Evolutionary conservation across 1,140 invertebrate species (phyloP).

Genomic region (Lanistes nyassanus): DNA sequence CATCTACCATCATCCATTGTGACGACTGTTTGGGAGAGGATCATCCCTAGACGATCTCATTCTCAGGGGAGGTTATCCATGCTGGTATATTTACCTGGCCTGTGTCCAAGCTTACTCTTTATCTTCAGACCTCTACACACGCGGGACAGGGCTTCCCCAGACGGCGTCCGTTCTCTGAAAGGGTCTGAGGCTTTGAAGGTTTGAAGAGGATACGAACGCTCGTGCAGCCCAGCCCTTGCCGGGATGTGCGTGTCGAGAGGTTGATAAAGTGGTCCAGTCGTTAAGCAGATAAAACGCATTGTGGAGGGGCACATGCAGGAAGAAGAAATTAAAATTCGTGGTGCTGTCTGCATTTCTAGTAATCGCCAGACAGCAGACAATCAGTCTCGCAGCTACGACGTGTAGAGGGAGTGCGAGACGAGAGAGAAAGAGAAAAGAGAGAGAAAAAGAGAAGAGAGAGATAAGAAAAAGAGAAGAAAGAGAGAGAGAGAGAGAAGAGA

Average conservation of each 20-base stretch:
- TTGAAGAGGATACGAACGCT: no score
- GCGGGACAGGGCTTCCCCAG: no score
- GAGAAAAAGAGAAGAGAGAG: background rate
- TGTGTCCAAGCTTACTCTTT: no score
- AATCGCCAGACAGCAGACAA: background rate
- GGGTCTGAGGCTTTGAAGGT: no score
- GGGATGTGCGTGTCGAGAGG: background rate
- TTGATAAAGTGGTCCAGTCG: background rate
- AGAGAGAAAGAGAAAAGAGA: background rate
- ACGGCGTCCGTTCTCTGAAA: no score
- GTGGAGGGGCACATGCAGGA: background rate
- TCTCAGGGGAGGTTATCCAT: no score
- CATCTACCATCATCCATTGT: no score
- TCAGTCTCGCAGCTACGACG: background rate
- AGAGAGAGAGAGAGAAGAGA: constrained; percentile 4
- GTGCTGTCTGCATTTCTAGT: no score
- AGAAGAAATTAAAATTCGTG: background rate
- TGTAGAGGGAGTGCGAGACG: background rate
- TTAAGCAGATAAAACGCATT: background rate
- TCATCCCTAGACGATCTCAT: no score
- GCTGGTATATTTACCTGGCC: no score
- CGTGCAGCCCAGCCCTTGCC: background rate
- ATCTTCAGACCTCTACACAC: no score
- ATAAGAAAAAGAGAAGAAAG: background rate
- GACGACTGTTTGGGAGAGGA: no score